A percentile compares a stretch with the other conserved stretches of the same genome.
phyloP scores from a whole-genome alignment of 1,140 invertebrate species.

The Parapsyche elsis region DNA sequence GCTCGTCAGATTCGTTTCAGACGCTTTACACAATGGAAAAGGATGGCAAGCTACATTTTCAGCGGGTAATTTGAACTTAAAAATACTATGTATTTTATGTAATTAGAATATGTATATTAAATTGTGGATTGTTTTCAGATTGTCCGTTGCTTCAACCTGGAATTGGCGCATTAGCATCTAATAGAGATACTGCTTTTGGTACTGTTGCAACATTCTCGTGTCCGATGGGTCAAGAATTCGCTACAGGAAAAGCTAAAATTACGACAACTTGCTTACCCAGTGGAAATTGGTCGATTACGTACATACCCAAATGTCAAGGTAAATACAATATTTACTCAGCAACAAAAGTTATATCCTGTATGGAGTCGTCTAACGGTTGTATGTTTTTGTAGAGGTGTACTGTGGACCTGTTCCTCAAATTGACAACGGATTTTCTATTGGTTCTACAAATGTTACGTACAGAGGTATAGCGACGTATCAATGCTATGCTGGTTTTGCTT shows the following conservation, averaged over 20 bases:
- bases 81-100: slow-evolving; percentile 9
- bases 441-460: slow-evolving; percentile 94
- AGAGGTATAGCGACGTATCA: slow-evolving; percentile 93
- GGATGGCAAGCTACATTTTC: slow-evolving; percentile 94
- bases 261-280: slow-evolving; percentile 87
- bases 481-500: slow-evolving; percentile 96
- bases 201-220: slow-evolving; percentile 91
- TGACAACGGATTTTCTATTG: slow-evolving; percentile 96
- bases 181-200: slow-evolving; percentile 91
- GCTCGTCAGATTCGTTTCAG: slow-evolving; percentile 87
- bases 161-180: slow-evolving; percentile 87
- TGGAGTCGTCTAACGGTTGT: neutral
- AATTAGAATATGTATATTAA: neutral
- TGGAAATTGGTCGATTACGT: slow-evolving; percentile 92
- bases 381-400: slow-evolving; percentile 82
- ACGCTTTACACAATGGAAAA: slow-evolving; percentile 83
- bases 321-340: slow-evolving; percentile 43
- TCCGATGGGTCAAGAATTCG: slow-evolving; percentile 94
- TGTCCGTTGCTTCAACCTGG: slow-evolving; percentile 88
- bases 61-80: slow-evolving; percentile 72
- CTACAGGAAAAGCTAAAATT: slow-evolving; percentile 86
- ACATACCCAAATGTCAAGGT: slow-evolving; percentile 95
- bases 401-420: slow-evolving; percentile 98
- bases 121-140: slow-evolving; percentile 71
- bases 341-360: neutral